Percentiles rank a stretch among this genome's conserved stretches.
These are phyloP conservation scores for Macrotrachela quadricornifera DNA, from an alignment of 1,140 invertebrate genomes.

Conservation along the genomic window DNA sequence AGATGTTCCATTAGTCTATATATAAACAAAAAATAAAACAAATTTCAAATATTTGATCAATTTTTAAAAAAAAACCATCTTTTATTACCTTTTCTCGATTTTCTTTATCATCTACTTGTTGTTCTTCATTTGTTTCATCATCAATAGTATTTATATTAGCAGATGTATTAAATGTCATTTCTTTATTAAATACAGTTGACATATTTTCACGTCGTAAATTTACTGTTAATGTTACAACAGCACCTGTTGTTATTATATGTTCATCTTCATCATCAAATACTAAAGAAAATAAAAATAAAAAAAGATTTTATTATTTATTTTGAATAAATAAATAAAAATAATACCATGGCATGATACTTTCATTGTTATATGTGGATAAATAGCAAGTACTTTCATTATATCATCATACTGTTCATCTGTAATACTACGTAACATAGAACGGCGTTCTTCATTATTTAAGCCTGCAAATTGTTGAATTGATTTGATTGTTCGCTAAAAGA, in stretches of 20 bases:
- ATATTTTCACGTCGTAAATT: conserved; percentile 54
- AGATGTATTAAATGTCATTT: conserved; percentile 13
- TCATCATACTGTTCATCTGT: conserved; percentile 74
- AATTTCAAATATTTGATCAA: too few species aligned
- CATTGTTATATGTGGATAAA: conserved; percentile 76
- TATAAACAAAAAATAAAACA: too few species aligned
- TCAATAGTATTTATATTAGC: background rate
- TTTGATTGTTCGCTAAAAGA: conserved; percentile 29
- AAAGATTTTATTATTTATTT: conserved; percentile 1
- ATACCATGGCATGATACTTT: conserved; percentile 35
- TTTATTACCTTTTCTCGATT: conserved; percentile 9
- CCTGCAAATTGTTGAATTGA: conserved; percentile 58
- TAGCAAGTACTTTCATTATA: conserved; percentile 66
- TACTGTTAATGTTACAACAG: conserved; percentile 88
- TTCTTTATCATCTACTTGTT: conserved; percentile 8
- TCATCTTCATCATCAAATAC: conserved; percentile 93
- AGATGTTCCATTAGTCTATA: background rate
- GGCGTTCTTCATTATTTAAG: conserved; percentile 63
- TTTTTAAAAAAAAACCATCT: background rate
- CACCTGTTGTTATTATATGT: conserved; percentile 76
- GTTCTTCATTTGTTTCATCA: conserved; percentile 11
- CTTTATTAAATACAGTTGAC: conserved; percentile 43
- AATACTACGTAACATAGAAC: conserved; percentile 55
- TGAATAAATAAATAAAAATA: background rate
- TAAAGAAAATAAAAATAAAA: too few species aligned